Percentiles rank a stretch among this genome's conserved stretches.
These are phyloP conservation scores for Ypsolopha scabrella DNA, from an alignment of 2,888 invertebrate genomes.

Conservation along the genomic window DNA sequence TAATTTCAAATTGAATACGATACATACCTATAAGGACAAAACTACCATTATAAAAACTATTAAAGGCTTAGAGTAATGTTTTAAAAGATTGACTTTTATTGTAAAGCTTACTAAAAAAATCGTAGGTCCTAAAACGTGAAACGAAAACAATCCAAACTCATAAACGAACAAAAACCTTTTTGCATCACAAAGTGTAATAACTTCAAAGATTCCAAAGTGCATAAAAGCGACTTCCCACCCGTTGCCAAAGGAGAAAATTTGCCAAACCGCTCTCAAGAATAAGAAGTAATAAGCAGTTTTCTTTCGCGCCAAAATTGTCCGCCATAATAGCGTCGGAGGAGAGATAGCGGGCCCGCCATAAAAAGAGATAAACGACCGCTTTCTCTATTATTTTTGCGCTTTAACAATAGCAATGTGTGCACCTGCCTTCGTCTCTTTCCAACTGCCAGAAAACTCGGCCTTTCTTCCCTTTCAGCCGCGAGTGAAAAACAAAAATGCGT, in stretches of 20 bases:
- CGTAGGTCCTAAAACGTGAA: too few relatives aligned
- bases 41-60: too few relatives aligned
- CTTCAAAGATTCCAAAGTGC: constrained; percentile 3
- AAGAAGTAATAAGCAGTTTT: constrained; percentile 69
- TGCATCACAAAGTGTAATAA: not conserved
- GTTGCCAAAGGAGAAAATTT: constrained; percentile 28
- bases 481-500: constrained; percentile 63
- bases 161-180: not conserved
- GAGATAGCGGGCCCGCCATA: constrained; percentile 66
- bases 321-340: constrained; percentile 64
- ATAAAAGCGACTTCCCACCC: not conserved
- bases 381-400: constrained; percentile 70
- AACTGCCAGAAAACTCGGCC: constrained; percentile 15
- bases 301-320: constrained; percentile 70
- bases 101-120: too few relatives aligned
- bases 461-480: constrained; percentile 34
- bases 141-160: too few relatives aligned
- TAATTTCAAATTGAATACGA: too few relatives aligned
- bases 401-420: constrained; percentile 67
- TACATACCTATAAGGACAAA: too few relatives aligned
- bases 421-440: constrained; percentile 58
- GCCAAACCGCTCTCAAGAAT: constrained; percentile 50
- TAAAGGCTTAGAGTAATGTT: too few relatives aligned
- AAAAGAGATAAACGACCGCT: constrained; percentile 70
- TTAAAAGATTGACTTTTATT: too few relatives aligned